phyloP scores from a whole-genome alignment of 30 jellyfish, hydroid and myxozoan genomes.

The Hydra vulgaris region DNA sequence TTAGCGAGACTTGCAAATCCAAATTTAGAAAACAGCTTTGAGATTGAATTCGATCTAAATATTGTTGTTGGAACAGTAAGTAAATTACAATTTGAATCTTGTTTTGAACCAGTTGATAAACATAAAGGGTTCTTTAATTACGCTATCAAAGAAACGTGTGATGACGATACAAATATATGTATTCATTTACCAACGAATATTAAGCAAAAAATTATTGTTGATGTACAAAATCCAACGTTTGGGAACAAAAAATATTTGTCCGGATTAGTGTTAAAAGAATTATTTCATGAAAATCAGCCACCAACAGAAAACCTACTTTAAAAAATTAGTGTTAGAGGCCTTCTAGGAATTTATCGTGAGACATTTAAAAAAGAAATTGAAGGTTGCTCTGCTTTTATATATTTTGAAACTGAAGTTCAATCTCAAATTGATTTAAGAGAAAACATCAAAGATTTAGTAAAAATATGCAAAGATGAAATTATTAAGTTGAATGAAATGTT shows the following conservation, averaged over 20 bases:
- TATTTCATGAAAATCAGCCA: not conserved
- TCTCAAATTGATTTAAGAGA: not conserved
- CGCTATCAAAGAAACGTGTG: not conserved
- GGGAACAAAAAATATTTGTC: not conserved
- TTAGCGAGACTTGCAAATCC: not conserved
- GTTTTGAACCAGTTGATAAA: not conserved
- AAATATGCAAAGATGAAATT: not conserved
- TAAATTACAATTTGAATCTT: not conserved
- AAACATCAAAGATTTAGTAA: too few species aligned
- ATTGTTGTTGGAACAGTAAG: not conserved
- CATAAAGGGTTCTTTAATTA: not conserved
- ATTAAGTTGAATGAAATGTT: not conserved
- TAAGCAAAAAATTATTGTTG: too few species aligned
- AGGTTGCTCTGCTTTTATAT: not conserved
- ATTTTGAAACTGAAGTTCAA: not conserved
- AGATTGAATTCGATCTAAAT: not conserved
- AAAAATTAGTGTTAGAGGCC: not conserved
- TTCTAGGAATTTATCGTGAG: not conserved
- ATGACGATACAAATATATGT: not conserved
- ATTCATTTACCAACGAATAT: not conserved
- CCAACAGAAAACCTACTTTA: not conserved
- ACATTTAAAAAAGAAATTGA: not conserved
- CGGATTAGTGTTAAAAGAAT: not conserved
- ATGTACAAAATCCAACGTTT: not conserved
- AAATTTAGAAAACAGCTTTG: not conserved